A percentile compares a stretch with the other conserved stretches of the same genome.
phyloP scores from a whole-genome alignment of 2,888 invertebrate species.

The Rotaria macrura region DNA sequence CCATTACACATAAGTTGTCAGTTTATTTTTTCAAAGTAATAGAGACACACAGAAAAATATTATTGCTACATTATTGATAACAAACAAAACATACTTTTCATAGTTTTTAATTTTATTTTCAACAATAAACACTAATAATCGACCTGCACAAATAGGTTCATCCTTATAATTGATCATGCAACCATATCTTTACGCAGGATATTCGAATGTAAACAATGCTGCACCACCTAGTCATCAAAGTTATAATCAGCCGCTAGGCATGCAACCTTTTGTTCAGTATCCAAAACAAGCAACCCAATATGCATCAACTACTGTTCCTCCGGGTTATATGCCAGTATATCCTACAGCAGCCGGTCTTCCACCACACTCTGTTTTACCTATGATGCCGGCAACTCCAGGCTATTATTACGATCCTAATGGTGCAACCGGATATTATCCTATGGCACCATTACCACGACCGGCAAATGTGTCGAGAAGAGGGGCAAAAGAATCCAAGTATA shows the following conservation, averaged over 20 bases:
- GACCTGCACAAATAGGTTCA: too few species aligned
- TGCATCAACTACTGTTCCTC: background rate
- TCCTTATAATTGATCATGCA: background rate
- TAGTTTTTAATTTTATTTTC: too few species aligned
- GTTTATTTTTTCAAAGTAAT: background rate
- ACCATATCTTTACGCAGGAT: background rate
- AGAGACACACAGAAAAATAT: background rate
- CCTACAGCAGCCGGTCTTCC: background rate
- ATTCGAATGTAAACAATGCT: background rate
- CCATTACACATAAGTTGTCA: background rate
- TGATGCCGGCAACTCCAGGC: background rate
- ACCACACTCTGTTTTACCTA: background rate
- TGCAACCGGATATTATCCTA: background rate
- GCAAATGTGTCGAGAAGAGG: background rate
- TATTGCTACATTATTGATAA: background rate
- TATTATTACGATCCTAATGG: background rate
- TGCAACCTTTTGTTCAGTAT: background rate
- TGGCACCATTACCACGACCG: background rate
- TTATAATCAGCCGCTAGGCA: background rate
- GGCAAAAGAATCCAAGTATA: background rate
- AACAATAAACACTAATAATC: too few species aligned
- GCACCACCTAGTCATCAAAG: background rate
- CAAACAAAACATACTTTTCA: background rate
- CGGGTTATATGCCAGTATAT: background rate
- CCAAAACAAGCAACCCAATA: background rate